Percentiles rank a stretch among this genome's conserved stretches.
Conservation (phyloP, 2,888 invertebrate genomes). For the Prosopocoilus inquinatus region DNA sequence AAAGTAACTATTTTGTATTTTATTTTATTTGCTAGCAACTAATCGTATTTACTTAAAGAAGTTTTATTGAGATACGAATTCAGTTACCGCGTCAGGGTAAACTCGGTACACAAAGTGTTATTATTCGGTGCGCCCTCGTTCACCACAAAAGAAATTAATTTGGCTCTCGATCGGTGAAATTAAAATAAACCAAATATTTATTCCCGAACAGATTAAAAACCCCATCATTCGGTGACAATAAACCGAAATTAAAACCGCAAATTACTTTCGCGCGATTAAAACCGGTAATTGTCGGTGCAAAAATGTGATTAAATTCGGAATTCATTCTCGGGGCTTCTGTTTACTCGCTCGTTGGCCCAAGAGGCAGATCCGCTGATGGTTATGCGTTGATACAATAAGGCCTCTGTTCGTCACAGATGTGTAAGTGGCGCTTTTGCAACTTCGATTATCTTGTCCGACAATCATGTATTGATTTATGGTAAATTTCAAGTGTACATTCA, state of each 20-base stretch:
- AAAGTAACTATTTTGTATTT: no score
- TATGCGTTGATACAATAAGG: slow-evolving; percentile 14
- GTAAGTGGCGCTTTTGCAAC: slow-evolving; percentile 5
- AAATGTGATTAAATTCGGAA: slow-evolving; percentile 47
- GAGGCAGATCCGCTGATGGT: slow-evolving; percentile 24
- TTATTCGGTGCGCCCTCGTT: neutral
- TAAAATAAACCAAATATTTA: slow-evolving; percentile 42
- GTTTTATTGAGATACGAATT: no score
- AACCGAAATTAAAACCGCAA: slow-evolving; percentile 46
- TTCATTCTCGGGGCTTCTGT: slow-evolving; percentile 34
- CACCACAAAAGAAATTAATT: slow-evolving; percentile 7
- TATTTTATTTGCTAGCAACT: no score
- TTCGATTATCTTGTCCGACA: no score
- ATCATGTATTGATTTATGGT: no score
- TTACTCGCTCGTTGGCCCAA: slow-evolving; percentile 40
- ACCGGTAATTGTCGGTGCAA: slow-evolving; percentile 43
- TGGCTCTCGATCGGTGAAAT: slow-evolving; percentile 13
- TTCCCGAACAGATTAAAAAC: slow-evolving; percentile 43
- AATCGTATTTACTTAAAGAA: no score
- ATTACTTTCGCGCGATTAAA: slow-evolving; percentile 47
- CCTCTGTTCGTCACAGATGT: slow-evolving; percentile 21
- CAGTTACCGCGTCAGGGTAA: no score
- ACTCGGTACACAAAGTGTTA: no score
- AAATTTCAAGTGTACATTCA: no score
- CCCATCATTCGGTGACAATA: slow-evolving; percentile 38